These are phyloP conservation scores for Nettapus auritus DNA, from an alignment of 2,113 vertebrate genomes.

Conservation along the genomic window DNA sequence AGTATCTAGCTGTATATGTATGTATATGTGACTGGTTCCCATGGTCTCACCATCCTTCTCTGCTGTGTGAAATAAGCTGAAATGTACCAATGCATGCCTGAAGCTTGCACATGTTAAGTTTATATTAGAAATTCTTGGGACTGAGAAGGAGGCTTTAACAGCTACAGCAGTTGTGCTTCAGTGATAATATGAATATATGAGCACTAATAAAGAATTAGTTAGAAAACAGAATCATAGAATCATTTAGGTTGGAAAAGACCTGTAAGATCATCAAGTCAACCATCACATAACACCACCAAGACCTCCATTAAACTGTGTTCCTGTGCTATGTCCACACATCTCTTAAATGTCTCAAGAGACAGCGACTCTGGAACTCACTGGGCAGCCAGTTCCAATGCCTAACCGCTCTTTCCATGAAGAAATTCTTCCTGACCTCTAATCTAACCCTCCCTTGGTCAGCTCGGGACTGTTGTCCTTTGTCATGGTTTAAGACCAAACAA, in stretches of 20 bases:
- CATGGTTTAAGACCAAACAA: background rate
- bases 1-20: too few relatives aligned
- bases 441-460: background rate
- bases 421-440: background rate
- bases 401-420: too few relatives aligned
- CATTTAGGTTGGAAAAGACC: background rate
- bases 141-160: background rate
- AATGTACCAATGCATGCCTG: background rate
- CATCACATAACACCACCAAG: background rate
- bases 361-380: background rate
- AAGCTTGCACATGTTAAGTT: background rate
- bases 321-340: background rate
- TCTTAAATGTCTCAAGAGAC: background rate
- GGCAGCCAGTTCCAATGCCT: background rate
- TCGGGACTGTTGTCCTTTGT: background rate
- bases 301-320: background rate
- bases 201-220: background rate
- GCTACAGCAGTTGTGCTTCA: background rate
- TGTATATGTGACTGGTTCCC: too few relatives aligned
- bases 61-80: background rate
- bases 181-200: background rate
- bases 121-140: background rate
- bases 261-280: background rate
- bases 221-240: background rate
- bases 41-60: background rate